Evolutionary conservation across 2,113 vertebrate genomes (phyloP), one percentile per base, ranked within the genome.

Genomic region (Osmerus eperlanus): DNA sequence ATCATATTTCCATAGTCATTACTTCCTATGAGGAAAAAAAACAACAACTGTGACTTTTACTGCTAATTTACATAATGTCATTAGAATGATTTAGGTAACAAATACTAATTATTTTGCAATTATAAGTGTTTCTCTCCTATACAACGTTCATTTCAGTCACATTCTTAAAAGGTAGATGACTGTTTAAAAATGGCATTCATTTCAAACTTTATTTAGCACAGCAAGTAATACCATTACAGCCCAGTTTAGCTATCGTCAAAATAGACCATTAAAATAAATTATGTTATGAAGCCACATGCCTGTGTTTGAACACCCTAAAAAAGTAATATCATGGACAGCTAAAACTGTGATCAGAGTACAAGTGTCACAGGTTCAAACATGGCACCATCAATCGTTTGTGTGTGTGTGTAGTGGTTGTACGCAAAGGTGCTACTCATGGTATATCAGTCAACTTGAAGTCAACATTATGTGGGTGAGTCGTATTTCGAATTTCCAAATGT

Each of bases 201-300:
- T 91, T 91, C 87, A 89, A 79, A 91, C 79, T 84, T 86, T 88
- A 89, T 90, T 91, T 85, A 90, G 87, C 88, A 90, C 91, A 90
- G 88, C 90, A 90, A 83, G 88, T 72, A 32, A 78, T 66, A 71
- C 82, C 84, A 90, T 89, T 89, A 92, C 74, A 62, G 56, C 81
- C 66, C 81, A 80, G 79, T 73, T 83, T 80, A 77, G 72, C 78
- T 76, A 78, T 77, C 78, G 77, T 85, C 82, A 77, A 83, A 89
- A 80, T 78, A 88, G 83, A 85, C 81, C 56, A 77, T 78, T 64
- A 84, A 81, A 74, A 74, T 76, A 89, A 84, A 89, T 72, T 55
- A 68, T 81, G 72, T 82, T 78, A 78, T 78, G 76, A 78, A 68
- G 78, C 69, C 72, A 72, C 74, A 79, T 76, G 70, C 70, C 75